Conservation (phyloP, 2,888 invertebrate genomes). For the Nomada ferruginata region DNA sequence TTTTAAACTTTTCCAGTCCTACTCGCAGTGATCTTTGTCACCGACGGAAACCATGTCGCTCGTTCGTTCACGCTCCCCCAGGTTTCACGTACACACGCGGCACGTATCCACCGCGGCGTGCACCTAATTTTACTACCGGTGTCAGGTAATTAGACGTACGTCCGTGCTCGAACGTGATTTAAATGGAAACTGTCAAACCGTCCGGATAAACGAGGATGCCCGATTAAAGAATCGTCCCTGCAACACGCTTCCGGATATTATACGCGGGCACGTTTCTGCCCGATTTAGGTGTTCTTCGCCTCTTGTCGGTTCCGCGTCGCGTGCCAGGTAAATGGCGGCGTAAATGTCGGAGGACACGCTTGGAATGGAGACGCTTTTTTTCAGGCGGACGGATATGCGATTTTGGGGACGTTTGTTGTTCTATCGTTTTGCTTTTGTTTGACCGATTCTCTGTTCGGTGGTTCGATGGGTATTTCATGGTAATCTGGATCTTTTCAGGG, state of each 20-base stretch:
- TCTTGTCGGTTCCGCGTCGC: not conserved
- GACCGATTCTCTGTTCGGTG: not conserved
- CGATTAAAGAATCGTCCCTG: slow-evolving; percentile 57
- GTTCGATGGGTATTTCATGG: too few relatives aligned
- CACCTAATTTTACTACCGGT: slow-evolving; percentile 64
- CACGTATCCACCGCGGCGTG: slow-evolving; percentile 10
- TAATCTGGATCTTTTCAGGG: too few relatives aligned
- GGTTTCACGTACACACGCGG: slow-evolving; percentile 9
- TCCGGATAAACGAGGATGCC: slow-evolving; percentile 38
- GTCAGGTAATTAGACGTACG: slow-evolving; percentile 66
- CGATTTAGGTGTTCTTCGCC: not conserved
- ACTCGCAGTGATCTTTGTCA: slow-evolving; percentile 35
- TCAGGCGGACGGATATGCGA: not conserved
- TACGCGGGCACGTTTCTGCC: not conserved
- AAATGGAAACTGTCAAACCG: slow-evolving; percentile 67
- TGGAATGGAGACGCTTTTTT: not conserved
- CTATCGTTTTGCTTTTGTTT: not conserved
- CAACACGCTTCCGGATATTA: slow-evolving; percentile 12
- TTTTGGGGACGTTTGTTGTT: not conserved
- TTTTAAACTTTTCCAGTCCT: not conserved
- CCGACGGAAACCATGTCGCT: slow-evolving; percentile 30
- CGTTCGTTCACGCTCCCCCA: slow-evolving; percentile 30
- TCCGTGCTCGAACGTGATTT: slow-evolving; percentile 65
- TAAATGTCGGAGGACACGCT: not conserved
- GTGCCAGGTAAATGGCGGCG: not conserved